Conservation (phyloP, 1,140 invertebrate species). For the Bombus confusus region DNA sequence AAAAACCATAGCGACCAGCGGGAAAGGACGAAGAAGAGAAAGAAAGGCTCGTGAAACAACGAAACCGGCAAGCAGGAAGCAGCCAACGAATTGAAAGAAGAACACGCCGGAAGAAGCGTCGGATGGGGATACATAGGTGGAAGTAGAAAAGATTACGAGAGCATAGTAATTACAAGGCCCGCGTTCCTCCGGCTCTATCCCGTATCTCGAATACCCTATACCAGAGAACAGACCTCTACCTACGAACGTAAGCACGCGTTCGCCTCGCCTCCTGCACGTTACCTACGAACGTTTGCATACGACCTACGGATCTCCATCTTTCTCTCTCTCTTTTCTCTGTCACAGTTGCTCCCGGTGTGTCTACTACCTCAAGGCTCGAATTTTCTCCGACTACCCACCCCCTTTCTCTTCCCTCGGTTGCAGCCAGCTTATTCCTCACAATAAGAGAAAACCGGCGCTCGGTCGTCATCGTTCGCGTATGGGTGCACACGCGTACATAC, state of each 20-base stretch:
- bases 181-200: slow-evolving; percentile 57
- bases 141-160: slow-evolving; percentile 57
- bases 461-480: slow-evolving; percentile 47
- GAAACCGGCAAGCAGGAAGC: slow-evolving; percentile 29
- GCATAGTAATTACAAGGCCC: slow-evolving; percentile 68
- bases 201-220: slow-evolving; percentile 48
- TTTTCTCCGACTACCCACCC: slow-evolving; percentile 60
- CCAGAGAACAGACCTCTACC: slow-evolving; percentile 27
- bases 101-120: slow-evolving; percentile 25
- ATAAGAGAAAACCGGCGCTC: slow-evolving; percentile 70
- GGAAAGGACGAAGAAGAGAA: slow-evolving; percentile 5
- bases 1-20: neutral
- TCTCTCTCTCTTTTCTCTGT: neutral
- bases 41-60: slow-evolving; percentile 19
- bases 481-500: slow-evolving; percentile 38
- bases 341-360: slow-evolving; percentile 21
- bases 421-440: slow-evolving; percentile 67
- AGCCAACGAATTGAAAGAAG: slow-evolving; percentile 35
- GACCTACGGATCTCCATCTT: neutral
- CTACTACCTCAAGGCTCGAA: slow-evolving; percentile 70
- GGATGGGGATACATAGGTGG: slow-evolving; percentile 7
- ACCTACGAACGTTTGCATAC: slow-evolving; percentile 29
- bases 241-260: slow-evolving; percentile 42
- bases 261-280: slow-evolving; percentile 34
- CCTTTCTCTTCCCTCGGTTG: slow-evolving; percentile 33